Conservation (phyloP, 2,113 vertebrate species). For the Cyprinodon variegatus region DNA sequence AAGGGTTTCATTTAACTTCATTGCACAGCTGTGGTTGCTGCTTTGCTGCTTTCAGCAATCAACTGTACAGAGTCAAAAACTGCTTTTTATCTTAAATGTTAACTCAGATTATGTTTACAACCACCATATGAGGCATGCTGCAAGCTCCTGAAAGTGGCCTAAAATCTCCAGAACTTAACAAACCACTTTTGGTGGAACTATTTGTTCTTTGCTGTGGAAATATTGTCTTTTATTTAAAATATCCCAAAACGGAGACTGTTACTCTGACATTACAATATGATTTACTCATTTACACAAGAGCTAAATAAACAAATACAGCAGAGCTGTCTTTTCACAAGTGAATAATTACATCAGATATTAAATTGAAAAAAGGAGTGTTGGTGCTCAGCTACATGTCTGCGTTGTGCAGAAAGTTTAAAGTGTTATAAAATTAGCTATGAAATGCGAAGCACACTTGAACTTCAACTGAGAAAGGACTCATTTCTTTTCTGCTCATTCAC, state of each 20-base stretch:
- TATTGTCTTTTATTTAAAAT: constrained; percentile 31
- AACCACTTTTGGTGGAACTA: constrained; percentile 9
- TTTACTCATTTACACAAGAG: constrained; percentile 20
- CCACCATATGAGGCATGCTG: neutral
- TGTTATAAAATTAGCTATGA: neutral
- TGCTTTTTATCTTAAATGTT: constrained; percentile 24
- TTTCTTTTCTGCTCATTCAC: neutral
- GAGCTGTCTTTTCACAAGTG: neutral
- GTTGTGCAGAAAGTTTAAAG: neutral
- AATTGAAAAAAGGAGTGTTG: neutral
- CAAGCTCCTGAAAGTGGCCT: neutral
- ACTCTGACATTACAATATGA: constrained; percentile 25
- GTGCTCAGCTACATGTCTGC: neutral
- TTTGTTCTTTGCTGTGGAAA: neutral
- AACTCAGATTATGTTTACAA: constrained; percentile 3
- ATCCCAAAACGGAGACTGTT: constrained; percentile 16
- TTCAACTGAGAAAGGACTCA: neutral
- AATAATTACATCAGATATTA: neutral
- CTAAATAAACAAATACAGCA: neutral
- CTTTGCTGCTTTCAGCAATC: constrained; percentile 9
- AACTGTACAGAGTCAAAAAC: neutral
- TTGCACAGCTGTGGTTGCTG: constrained; percentile 63
- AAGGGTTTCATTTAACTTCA: constrained; percentile 46
- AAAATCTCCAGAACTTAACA: constrained; percentile 20
- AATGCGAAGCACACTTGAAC: constrained; percentile 18